Conservation (phyloP, 2,888 invertebrate species). For the Lacanobia oleracea region DNA sequence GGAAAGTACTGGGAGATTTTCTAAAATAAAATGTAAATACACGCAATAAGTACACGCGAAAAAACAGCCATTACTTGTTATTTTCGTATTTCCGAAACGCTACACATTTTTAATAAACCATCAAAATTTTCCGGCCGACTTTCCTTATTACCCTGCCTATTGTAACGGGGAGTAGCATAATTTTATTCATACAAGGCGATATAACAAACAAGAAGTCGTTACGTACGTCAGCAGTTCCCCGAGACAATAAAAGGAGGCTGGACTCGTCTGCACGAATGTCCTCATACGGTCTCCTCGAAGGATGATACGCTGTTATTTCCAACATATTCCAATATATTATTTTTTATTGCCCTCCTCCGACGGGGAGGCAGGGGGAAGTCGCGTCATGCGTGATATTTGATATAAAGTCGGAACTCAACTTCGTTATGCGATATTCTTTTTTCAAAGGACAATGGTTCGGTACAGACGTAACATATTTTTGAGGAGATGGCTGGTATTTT, state of each 20-base stretch:
- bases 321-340: conserved; percentile 92
- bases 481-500: conserved; percentile 86
- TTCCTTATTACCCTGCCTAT: conserved; percentile 77
- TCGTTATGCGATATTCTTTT: conserved; percentile 90
- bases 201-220: conserved; percentile 82
- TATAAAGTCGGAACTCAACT: conserved; percentile 90
- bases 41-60: background rate
- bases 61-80: conserved; percentile 12
- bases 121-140: conserved; percentile 68
- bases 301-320: conserved; percentile 91
- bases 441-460: conserved; percentile 89
- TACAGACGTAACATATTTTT: conserved; percentile 86
- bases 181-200: conserved; percentile 81
- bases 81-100: conserved; percentile 33
- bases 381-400: conserved; percentile 91
- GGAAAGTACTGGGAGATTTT: background rate
- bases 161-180: conserved; percentile 77
- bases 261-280: conserved; percentile 88
- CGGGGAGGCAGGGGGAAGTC: conserved; percentile 76
- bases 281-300: conserved; percentile 84
- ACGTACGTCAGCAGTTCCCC: conserved; percentile 84
- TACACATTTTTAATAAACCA: conserved; percentile 63
- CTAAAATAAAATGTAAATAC: background rate
- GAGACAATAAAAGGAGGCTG: conserved; percentile 87
- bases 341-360: conserved; percentile 88